A percentile compares a stretch with the other conserved stretches of the same genome.
Conservation (phyloP, 2,888 invertebrate genomes). For the Argyresthia goedartella region DNA sequence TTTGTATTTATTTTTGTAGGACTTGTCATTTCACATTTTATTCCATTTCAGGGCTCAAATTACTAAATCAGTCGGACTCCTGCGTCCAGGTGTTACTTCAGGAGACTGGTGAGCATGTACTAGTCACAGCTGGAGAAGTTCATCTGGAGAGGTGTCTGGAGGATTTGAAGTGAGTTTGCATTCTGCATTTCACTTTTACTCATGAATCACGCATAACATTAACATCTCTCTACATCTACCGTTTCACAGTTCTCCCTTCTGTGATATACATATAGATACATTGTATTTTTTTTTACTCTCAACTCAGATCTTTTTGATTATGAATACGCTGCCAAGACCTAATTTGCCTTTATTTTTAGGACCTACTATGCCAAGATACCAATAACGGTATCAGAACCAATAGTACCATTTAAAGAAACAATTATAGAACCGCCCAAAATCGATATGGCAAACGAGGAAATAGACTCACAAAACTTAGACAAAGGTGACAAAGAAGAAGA, state of each 20-base stretch:
- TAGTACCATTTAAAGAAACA: conserved; percentile 97
- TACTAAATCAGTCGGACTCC: conserved; percentile 94
- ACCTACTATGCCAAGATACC: conserved; percentile 86
- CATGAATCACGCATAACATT: too few relatives aligned
- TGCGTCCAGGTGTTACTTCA: conserved; percentile 92
- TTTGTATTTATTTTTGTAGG: too few relatives aligned
- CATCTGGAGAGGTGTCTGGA: conserved; percentile 96
- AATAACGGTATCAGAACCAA: conserved; percentile 93
- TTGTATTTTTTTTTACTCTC: too few relatives aligned
- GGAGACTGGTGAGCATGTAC: conserved; percentile 94
- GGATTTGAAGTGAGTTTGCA: conserved; percentile 78
- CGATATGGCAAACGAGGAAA: conserved; percentile 89
- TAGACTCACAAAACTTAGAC: conserved; percentile 73
- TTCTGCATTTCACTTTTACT: conserved; percentile 41
- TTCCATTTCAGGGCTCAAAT: conserved; percentile 74
- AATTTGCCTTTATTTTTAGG: conserved; percentile 26
- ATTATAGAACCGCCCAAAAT: conserved; percentile 83
- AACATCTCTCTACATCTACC: too few relatives aligned
- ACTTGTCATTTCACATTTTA: too few relatives aligned
- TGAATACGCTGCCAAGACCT: too few relatives aligned
- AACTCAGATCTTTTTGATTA: too few relatives aligned
- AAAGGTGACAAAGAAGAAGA: conserved; percentile 55
- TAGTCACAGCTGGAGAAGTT: conserved; percentile 96
- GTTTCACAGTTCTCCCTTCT: too few relatives aligned
- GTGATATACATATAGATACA: too few relatives aligned